Conservation (phyloP, 2,888 invertebrate genomes). For the Microctonus hyperodae region DNA sequence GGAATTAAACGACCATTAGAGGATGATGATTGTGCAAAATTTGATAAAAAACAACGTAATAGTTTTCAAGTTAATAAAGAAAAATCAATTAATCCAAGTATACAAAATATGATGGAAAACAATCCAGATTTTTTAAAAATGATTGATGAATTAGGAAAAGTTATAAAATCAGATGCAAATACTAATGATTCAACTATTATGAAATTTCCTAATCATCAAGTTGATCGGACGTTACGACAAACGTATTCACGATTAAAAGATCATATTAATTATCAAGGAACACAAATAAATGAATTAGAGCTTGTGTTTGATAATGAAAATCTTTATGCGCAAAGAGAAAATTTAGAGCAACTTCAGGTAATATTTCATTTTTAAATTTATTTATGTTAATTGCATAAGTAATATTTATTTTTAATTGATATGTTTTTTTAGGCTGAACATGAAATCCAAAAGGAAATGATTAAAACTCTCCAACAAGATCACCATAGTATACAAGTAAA, state of each 20-base stretch:
- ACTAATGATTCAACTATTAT: slow-evolving; percentile 21
- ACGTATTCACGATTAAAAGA: slow-evolving; percentile 52
- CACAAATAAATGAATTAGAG: slow-evolving; percentile 53
- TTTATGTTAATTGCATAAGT: background rate
- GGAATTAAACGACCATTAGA: background rate
- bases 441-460: slow-evolving; percentile 57
- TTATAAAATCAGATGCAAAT: slow-evolving; percentile 48
- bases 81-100: slow-evolving; percentile 4
- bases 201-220: slow-evolving; percentile 29
- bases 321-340: slow-evolving; percentile 49
- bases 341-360: slow-evolving; percentile 38
- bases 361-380: slow-evolving; percentile 5
- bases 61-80: slow-evolving; percentile 4
- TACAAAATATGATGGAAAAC: slow-evolving; percentile 23
- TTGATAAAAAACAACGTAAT: slow-evolving; percentile 20
- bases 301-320: slow-evolving; percentile 51
- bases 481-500: slow-evolving; percentile 57
- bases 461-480: slow-evolving; percentile 59
- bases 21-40: background rate
- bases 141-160: slow-evolving; percentile 48
- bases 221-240: slow-evolving; percentile 49
- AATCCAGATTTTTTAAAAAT: slow-evolving; percentile 47
- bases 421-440: slow-evolving; percentile 54
- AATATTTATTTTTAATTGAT: background rate
- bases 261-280: slow-evolving; percentile 51